These are phyloP conservation scores for Pristionchus exspectatus DNA, from an alignment of 2,888 invertebrate genomes.

Conservation along the genomic window DNA sequence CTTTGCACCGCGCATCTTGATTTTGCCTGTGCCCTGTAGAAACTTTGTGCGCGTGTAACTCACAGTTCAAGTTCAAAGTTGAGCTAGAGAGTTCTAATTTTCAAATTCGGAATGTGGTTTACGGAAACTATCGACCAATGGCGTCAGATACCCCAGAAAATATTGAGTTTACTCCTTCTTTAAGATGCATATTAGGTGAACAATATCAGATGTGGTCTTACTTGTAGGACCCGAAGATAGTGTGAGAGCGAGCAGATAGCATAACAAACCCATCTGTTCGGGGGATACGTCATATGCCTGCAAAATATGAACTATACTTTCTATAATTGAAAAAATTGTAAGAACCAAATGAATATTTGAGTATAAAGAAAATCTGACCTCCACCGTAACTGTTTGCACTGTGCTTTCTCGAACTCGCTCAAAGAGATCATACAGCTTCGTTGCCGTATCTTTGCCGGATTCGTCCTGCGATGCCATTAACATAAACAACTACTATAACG, in stretches of 20 bases:
- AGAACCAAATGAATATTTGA: not conserved
- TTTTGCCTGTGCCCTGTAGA: too few species aligned
- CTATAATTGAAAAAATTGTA: not conserved
- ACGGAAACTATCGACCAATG: too few species aligned
- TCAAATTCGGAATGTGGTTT: too few species aligned
- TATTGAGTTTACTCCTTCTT: too few species aligned
- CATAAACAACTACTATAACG: not conserved
- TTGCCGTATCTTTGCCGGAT: not conserved
- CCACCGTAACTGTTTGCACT: not conserved
- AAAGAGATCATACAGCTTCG: slow-evolving; percentile 44
- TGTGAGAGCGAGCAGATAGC: not conserved
- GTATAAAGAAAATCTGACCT: not conserved
- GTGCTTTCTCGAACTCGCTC: slow-evolving; percentile 43
- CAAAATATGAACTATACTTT: not conserved
- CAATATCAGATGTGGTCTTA: not conserved
- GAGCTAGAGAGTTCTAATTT: too few species aligned
- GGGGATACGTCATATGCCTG: slow-evolving; percentile 22
- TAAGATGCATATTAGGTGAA: not conserved
- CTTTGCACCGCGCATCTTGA: too few species aligned
- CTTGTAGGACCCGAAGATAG: not conserved
- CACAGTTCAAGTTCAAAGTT: too few species aligned
- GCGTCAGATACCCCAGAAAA: too few species aligned
- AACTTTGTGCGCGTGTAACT: too few species aligned
- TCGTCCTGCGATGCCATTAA: not conserved
- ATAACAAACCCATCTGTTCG: slow-evolving; percentile 40